These are phyloP conservation scores for Pseudotriccus pelzelni DNA, from an alignment of 2,797 vertebrate species.

Conservation along the genomic window DNA sequence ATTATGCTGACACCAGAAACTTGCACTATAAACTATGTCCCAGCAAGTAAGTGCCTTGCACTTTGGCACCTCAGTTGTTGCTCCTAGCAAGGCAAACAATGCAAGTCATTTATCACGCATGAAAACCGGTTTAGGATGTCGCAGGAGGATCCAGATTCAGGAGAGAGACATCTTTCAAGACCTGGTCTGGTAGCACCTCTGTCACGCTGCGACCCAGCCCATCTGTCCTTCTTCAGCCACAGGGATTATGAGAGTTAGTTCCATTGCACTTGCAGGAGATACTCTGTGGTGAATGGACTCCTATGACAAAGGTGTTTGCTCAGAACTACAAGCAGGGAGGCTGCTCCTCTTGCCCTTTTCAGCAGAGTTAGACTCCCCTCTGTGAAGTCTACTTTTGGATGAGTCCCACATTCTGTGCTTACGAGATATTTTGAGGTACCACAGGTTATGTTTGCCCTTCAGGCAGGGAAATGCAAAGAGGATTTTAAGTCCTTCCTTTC, in stretches of 20 bases:
- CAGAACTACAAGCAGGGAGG: not conserved
- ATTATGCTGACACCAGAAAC: not conserved
- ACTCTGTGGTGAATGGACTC: not conserved
- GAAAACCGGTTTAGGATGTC: not conserved
- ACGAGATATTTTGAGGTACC: not conserved
- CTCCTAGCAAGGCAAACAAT: not conserved
- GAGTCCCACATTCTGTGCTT: not conserved
- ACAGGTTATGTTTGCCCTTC: not conserved
- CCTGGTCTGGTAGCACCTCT: not conserved
- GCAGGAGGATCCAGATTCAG: not conserved
- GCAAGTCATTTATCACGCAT: not conserved
- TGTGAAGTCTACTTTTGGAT: not conserved
- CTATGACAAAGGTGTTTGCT: not conserved
- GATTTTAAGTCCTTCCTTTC: not conserved
- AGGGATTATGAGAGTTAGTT: not conserved
- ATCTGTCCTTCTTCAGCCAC: not conserved
- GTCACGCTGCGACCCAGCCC: not conserved
- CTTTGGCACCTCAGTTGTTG: not conserved
- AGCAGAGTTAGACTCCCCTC: not conserved
- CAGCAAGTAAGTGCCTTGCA: not conserved
- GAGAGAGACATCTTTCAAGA: not conserved
- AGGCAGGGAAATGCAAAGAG: not conserved
- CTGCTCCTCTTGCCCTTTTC: not conserved
- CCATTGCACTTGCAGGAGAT: not conserved
- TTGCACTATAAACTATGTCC: not conserved